Conservation (phyloP, 2,113 vertebrate species). For the Collichthys lucidus region DNA sequence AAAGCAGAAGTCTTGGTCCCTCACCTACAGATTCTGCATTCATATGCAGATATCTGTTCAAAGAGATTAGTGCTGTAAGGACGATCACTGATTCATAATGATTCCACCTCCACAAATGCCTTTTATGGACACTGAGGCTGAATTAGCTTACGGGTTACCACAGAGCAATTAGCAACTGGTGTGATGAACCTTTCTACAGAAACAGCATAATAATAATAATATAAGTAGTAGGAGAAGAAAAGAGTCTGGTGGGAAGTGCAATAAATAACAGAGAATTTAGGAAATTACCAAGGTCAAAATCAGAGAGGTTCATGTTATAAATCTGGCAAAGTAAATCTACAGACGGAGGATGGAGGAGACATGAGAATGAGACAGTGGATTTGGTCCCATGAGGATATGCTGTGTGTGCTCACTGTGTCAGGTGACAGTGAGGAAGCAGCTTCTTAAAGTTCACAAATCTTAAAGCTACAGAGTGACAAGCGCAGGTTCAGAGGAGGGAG, state of each 20-base stretch:
- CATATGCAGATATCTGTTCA: too few relatives aligned
- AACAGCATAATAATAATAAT: background rate
- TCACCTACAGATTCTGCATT: too few relatives aligned
- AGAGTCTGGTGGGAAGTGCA: background rate
- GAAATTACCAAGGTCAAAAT: background rate
- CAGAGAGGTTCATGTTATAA: background rate
- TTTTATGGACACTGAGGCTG: conserved; percentile 33
- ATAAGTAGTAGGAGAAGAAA: background rate
- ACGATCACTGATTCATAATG: conserved; percentile 32
- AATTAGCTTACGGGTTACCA: conserved; percentile 35
- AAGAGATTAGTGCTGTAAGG: background rate
- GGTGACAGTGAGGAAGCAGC: conserved; percentile 67
- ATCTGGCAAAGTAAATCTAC: background rate
- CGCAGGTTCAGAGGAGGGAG: conserved; percentile 35
- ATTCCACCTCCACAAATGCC: conserved; percentile 21
- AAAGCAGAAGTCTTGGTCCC: too few relatives aligned
- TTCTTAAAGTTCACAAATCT: conserved; percentile 55
- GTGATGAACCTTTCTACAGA: conserved; percentile 28
- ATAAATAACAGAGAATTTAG: background rate
- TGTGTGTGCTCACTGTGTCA: conserved; percentile 58
- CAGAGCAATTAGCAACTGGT: background rate
- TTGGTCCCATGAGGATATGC: conserved; percentile 30
- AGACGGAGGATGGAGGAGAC: background rate
- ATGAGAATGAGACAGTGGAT: conserved; percentile 17
- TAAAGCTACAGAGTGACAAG: conserved; percentile 68